Evolutionary conservation across 2,113 vertebrate species (phyloP).

Genomic region (Arenaria interpres): DNA sequence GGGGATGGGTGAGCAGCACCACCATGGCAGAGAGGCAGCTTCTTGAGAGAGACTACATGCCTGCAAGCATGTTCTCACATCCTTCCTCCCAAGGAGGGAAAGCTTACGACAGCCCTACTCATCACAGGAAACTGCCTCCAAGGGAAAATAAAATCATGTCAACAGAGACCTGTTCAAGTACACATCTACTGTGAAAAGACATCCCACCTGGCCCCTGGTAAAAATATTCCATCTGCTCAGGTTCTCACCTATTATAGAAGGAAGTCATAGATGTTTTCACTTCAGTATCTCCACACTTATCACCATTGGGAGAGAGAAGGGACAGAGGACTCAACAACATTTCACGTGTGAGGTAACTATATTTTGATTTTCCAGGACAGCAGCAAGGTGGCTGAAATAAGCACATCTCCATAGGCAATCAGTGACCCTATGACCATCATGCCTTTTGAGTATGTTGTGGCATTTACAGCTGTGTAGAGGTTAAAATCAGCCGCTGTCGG

Average conservation of each 20-base stretch:
- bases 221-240: conserved; percentile 47
- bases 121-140: background rate
- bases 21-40: background rate
- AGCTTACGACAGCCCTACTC: background rate
- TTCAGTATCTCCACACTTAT: conserved; percentile 3
- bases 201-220: background rate
- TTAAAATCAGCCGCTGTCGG: conserved; percentile 25
- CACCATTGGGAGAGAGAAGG: background rate
- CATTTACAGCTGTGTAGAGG: conserved; percentile 10
- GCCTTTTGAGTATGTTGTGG: background rate
- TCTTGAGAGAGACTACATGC: background rate
- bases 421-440: background rate
- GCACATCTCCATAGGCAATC: conserved; percentile 7
- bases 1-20: background rate
- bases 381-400: conserved; percentile 12
- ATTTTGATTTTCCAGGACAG: conserved; percentile 27
- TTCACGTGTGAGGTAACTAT: background rate
- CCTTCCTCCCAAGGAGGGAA: background rate
- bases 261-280: conserved; percentile 28
- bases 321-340: background rate
- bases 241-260: conserved; percentile 16
- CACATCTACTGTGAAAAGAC: background rate
- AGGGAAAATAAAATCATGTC: conserved; percentile 1
- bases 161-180: conserved; percentile 4
- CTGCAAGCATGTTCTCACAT: background rate